Base-by-base conservation (phyloP, 2,797 vertebrate species). In the Coracias cyanogaster region DNA sequence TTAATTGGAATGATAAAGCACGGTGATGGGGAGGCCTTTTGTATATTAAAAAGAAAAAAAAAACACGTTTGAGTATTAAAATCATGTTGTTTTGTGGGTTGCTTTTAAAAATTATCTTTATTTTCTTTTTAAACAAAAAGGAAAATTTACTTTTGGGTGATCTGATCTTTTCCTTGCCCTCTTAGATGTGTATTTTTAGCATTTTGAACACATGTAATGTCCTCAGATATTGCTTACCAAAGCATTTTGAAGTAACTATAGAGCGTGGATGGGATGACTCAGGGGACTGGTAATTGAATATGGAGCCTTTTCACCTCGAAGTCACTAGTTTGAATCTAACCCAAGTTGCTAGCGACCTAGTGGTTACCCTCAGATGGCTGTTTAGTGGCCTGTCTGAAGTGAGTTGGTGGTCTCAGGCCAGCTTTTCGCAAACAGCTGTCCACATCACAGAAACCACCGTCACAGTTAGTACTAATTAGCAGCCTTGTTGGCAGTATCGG, bases 311-410 rank as follows among this genome's bases (percentile, higher is more conserved):
- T 96, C 96, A 97, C 95, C 95, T 96, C 91, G 5, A 46, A 95
- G 93, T 93, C 48, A 77, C 91, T 92, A 82, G 87, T 48, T 67
- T 95, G 94, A 92, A 89, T 60, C 1, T 7, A 90, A 11, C 88
- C 93, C 91, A 94, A 77, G 95, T 16, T 92, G 91, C 91, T 69
- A 96, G 91, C 33, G 29, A 92, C 94, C 85, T 80, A 21, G 95
- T 95, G 96, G 96, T 97, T 96, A 94, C 91, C 95, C 96, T 97
- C 96, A 97, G 86, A 77, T 80, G 83, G 91, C 66, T 95, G 93
- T 95, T 97, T 94, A 77, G 96, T 94, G 96, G 96, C 93, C 94
- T 93, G 81, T 94, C 94, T 97, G 96, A 97, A 96, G 96, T 84
- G 95, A 97, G 85, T 80, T 97, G 96, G 96, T 97, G 96, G 96